Conservation (phyloP, 2,888 invertebrate species). For the Dryocosmus kuriphilus region DNA sequence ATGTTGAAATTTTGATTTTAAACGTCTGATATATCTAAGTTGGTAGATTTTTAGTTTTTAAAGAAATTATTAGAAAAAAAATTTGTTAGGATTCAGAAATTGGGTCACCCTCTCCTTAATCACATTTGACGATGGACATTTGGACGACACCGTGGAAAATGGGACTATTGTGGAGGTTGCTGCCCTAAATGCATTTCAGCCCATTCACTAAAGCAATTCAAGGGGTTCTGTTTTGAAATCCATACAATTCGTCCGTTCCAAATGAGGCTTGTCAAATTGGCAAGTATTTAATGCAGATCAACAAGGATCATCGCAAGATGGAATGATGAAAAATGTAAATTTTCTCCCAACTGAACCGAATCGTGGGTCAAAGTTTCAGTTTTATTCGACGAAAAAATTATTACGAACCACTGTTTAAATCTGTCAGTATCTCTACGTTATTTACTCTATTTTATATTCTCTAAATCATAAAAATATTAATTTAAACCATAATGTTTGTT, state of each 20-base stretch:
- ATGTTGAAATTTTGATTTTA: too few relatives aligned
- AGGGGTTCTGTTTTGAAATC: constrained; percentile 67
- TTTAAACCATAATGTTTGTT: background rate
- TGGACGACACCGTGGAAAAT: constrained; percentile 68
- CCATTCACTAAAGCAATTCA: constrained; percentile 60
- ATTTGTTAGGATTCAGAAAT: background rate
- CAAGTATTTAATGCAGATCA: constrained; percentile 69
- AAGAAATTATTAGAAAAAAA: background rate
- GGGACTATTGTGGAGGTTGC: constrained; percentile 43
- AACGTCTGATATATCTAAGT: too few relatives aligned
- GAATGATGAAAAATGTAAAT: constrained; percentile 48
- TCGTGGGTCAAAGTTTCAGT: background rate
- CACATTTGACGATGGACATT: constrained; percentile 60
- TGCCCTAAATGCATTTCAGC: constrained; percentile 65
- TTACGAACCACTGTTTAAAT: background rate
- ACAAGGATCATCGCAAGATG: constrained; percentile 62
- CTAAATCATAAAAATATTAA: background rate
- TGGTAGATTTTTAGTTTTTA: too few relatives aligned
- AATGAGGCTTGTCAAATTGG: constrained; percentile 69
- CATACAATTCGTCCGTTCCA: constrained; percentile 59
- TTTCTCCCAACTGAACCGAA: background rate
- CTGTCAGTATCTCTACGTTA: background rate
- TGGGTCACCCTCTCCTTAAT: constrained; percentile 43
- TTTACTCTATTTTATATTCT: background rate
- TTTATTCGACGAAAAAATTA: background rate